Conservation (phyloP, 1,140 invertebrate genomes). For the Heliconius hermathena region DNA sequence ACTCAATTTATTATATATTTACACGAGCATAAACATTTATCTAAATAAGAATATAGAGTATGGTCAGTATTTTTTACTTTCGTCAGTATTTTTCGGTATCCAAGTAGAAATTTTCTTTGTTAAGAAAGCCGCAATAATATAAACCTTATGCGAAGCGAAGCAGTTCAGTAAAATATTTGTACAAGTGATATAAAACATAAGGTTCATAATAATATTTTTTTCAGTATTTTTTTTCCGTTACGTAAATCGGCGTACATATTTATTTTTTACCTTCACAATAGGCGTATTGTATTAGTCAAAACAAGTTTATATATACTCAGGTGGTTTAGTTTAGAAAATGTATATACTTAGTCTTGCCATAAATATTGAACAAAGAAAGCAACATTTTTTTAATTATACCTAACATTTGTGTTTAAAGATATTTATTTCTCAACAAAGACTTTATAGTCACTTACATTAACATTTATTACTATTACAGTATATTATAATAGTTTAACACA, state of each 20-base stretch:
- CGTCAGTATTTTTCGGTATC: not conserved
- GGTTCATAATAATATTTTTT: constrained; percentile 13
- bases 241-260: not conserved
- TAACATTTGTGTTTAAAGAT: no score
- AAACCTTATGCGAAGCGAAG: constrained; percentile 16
- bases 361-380: no score
- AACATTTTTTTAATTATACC: no score
- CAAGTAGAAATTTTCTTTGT: constrained; percentile 34
- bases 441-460: no score
- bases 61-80: not conserved
- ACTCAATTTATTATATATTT: no score
- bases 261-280: constrained; percentile 20
- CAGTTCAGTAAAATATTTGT: constrained; percentile 41
- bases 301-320: constrained; percentile 34
- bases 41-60: not conserved
- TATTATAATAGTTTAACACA: not conserved
- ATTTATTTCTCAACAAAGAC: no score
- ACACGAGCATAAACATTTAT: no score
- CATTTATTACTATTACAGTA: not conserved
- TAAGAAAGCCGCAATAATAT: constrained; percentile 13
- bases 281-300: constrained; percentile 20
- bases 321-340: constrained; percentile 5
- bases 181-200: constrained; percentile 42
- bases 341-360: no score
- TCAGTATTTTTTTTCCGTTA: constrained; percentile 25